phyloP scores from a whole-genome alignment of 1,140 invertebrate genomes.

The Apocrypta bakeri region DNA sequence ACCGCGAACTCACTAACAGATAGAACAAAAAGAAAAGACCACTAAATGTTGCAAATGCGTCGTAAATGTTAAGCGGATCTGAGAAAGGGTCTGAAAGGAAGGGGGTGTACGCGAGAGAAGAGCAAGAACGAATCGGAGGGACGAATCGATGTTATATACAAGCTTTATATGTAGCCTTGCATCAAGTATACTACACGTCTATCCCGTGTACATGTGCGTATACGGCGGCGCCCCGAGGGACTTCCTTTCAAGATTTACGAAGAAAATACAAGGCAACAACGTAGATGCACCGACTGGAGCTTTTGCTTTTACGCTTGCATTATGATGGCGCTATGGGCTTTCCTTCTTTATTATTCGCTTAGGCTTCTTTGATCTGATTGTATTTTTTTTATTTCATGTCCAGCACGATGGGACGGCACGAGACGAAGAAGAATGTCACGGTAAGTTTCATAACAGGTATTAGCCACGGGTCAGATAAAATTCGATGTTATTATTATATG shows the following conservation, averaged over 20 bases:
- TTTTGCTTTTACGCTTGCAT: neutral
- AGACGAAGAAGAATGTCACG: constrained; percentile 10
- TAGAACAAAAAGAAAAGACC: too few species aligned
- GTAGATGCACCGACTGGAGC: neutral
- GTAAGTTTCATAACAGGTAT: neutral
- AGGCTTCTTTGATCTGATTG: neutral
- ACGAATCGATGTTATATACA: too few species aligned
- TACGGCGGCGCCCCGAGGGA: constrained; percentile 30
- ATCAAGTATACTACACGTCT: neutral
- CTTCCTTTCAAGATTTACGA: constrained; percentile 37
- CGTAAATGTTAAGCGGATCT: too few species aligned
- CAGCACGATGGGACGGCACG: too few species aligned
- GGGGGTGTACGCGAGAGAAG: neutral
- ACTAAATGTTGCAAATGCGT: too few species aligned
- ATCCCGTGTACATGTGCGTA: neutral
- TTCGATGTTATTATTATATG: neutral
- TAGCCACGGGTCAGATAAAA: neutral
- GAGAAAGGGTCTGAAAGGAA: neutral
- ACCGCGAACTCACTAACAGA: neutral
- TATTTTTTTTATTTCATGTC: neutral
- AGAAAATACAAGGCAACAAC: constrained; percentile 38
- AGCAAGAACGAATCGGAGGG: constrained; percentile 34
- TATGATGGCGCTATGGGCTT: neutral
- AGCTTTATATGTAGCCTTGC: constrained; percentile 6
- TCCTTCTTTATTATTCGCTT: neutral